Evolutionary conservation across 1,140 invertebrate genomes (phyloP).

Genomic region (Drosophila pectinifera): DNA sequence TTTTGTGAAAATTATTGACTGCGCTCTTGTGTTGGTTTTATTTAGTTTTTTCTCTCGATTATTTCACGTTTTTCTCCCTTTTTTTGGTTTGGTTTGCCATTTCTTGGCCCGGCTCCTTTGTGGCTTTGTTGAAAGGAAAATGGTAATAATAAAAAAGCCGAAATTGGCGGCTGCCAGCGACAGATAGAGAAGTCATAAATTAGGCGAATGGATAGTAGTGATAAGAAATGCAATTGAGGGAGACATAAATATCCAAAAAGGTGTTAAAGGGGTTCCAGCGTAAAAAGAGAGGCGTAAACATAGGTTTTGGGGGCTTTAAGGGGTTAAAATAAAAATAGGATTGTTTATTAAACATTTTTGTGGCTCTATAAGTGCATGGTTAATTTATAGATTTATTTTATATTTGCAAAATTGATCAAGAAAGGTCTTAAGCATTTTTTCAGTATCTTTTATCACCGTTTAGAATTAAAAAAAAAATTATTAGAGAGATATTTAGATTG

Average conservation of each 20-base stretch:
- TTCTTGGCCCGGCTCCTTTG: conserved; percentile 35
- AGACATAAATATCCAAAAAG: conserved; percentile 24
- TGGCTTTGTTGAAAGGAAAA: conserved; percentile 43
- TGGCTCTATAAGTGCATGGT: background rate
- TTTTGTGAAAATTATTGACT: conserved; percentile 80
- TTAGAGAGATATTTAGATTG: background rate
- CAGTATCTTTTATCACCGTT: background rate
- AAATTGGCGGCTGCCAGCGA: conserved; percentile 56
- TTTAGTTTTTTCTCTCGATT: conserved; percentile 28
- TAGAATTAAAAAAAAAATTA: too few relatives aligned
- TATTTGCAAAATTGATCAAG: too few relatives aligned
- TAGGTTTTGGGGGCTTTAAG: background rate
- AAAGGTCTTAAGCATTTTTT: too few relatives aligned
- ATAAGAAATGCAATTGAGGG: conserved; percentile 46
- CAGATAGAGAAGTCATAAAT: conserved; percentile 44
- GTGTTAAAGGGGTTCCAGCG: conserved; percentile 16
- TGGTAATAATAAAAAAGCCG: conserved; percentile 51
- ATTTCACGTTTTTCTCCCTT: conserved; percentile 15
- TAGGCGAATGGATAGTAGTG: conserved; percentile 20
- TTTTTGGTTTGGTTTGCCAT: conserved; percentile 16
- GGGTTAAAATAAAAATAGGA: too few relatives aligned
- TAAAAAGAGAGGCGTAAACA: background rate
- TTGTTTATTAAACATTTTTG: too few relatives aligned
- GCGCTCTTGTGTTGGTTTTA: conserved; percentile 51
- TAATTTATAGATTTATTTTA: too few relatives aligned